Percentiles rank a stretch among this genome's conserved stretches.
Evolutionary conservation across 1,140 invertebrate species (phyloP).

Genomic region (Lepidurus couesii): DNA sequence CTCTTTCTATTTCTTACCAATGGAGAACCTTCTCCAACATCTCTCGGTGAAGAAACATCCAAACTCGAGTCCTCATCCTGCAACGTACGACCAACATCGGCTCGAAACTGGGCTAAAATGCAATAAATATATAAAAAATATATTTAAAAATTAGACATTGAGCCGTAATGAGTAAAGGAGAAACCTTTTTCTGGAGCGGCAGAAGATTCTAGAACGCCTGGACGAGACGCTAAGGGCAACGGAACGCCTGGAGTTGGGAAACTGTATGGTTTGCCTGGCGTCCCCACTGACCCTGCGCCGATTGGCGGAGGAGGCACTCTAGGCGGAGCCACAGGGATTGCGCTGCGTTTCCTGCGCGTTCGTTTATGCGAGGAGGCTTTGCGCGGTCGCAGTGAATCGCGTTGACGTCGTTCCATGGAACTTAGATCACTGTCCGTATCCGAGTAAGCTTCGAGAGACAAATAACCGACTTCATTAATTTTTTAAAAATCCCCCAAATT

Average conservation of each 20-base stretch:
- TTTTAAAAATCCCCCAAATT: not conserved
- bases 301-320: slow-evolving; percentile 59
- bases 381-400: slow-evolving; percentile 57
- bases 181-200: slow-evolving; percentile 29
- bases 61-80: slow-evolving; percentile 62
- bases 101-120: slow-evolving; percentile 42
- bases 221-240: slow-evolving; percentile 29
- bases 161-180: slow-evolving; percentile 13
- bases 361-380: slow-evolving; percentile 71
- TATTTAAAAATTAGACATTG: not conserved
- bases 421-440: slow-evolving; percentile 84
- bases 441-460: slow-evolving; percentile 54
- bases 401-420: slow-evolving; percentile 62
- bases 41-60: slow-evolving; percentile 58
- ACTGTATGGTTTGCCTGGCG: slow-evolving; percentile 24
- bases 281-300: slow-evolving; percentile 31
- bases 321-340: slow-evolving; percentile 77
- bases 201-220: not conserved
- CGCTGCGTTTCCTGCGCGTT: slow-evolving; percentile 65
- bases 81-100: slow-evolving; percentile 39
- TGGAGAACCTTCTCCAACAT: slow-evolving; percentile 57
- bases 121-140: no score
- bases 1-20: slow-evolving; percentile 48
- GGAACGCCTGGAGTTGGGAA: slow-evolving; percentile 29
- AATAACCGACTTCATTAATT: not conserved